Evolutionary conservation across 2,797 vertebrate species (phyloP).

Genomic region (Acipenser ruthenus): DNA sequence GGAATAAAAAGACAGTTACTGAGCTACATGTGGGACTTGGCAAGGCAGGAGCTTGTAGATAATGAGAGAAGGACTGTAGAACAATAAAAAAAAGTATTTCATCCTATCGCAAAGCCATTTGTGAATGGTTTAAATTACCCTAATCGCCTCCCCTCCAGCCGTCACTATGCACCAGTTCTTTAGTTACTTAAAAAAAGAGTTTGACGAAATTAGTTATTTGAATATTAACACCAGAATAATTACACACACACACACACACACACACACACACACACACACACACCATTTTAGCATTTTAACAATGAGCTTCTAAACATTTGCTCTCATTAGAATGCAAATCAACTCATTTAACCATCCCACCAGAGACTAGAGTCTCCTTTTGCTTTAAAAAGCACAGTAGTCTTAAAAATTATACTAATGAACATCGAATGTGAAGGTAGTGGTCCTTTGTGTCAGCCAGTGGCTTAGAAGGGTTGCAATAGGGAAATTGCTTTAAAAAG

Average conservation of each 20-base stretch:
- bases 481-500: slow-evolving; percentile 38
- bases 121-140: slow-evolving; percentile 67
- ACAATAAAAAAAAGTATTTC: slow-evolving; percentile 52
- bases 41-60: slow-evolving; percentile 50
- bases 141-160: slow-evolving; percentile 69
- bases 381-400: slow-evolving; percentile 62
- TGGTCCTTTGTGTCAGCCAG: background rate
- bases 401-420: slow-evolving; percentile 76
- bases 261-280: slow-evolving; percentile 6
- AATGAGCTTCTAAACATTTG: slow-evolving; percentile 76
- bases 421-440: slow-evolving; percentile 51
- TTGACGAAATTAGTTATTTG: slow-evolving; percentile 65
- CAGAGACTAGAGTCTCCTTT: slow-evolving; percentile 65
- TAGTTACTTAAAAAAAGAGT: slow-evolving; percentile 65
- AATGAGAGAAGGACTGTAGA: slow-evolving; percentile 58
- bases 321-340: slow-evolving; percentile 83
- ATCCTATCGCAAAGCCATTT: slow-evolving; percentile 61
- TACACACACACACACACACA: slow-evolving; percentile 42
- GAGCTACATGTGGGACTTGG: slow-evolving; percentile 52
- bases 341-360: slow-evolving; percentile 75
- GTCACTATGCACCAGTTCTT: slow-evolving; percentile 59
- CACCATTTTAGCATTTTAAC: slow-evolving; percentile 73
- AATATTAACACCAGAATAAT: slow-evolving; percentile 79
- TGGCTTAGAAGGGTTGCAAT: slow-evolving; percentile 8
- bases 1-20: slow-evolving; percentile 28